These are phyloP conservation scores for Pao palembangensis DNA, from an alignment of 2,113 vertebrate species.

Conservation along the genomic window DNA sequence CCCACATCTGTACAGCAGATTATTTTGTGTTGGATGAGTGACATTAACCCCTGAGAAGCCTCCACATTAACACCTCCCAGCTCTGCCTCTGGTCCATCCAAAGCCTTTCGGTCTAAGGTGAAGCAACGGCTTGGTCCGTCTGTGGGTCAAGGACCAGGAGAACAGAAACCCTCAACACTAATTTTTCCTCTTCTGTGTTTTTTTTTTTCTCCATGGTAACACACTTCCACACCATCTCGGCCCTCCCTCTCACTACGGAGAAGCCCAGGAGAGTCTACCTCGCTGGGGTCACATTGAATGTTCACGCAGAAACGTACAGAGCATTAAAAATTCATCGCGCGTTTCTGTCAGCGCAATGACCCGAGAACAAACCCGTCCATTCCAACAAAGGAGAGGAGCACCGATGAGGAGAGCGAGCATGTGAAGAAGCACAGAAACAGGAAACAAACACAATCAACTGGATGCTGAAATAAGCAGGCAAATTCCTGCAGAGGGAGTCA, in stretches of 20 bases:
- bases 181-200: neutral
- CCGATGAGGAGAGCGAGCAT: neutral
- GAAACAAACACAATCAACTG: neutral
- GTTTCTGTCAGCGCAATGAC: constrained; percentile 31
- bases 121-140: constrained; percentile 9
- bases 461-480: constrained; percentile 1
- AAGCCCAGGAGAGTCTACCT: constrained; percentile 3
- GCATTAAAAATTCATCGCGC: constrained; percentile 42
- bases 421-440: constrained; percentile 5
- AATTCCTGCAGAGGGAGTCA: constrained; percentile 12
- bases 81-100: constrained; percentile 26
- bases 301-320: constrained; percentile 28
- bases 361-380: constrained; percentile 6
- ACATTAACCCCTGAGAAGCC: constrained; percentile 39
- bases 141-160: constrained; percentile 13
- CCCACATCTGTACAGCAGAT: constrained; percentile 54
- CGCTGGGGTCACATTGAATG: constrained; percentile 14
- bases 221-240: neutral
- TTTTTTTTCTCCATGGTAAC: neutral
- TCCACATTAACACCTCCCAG: constrained; percentile 45
- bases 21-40: constrained; percentile 16
- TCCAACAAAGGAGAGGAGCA: constrained; percentile 3
- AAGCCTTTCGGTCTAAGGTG: constrained; percentile 2
- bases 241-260: constrained; percentile 11
- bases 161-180: constrained; percentile 1